Evolutionary conservation across 2,113 vertebrate species (phyloP).

Genomic region (Pseudopodoces humilis): DNA sequence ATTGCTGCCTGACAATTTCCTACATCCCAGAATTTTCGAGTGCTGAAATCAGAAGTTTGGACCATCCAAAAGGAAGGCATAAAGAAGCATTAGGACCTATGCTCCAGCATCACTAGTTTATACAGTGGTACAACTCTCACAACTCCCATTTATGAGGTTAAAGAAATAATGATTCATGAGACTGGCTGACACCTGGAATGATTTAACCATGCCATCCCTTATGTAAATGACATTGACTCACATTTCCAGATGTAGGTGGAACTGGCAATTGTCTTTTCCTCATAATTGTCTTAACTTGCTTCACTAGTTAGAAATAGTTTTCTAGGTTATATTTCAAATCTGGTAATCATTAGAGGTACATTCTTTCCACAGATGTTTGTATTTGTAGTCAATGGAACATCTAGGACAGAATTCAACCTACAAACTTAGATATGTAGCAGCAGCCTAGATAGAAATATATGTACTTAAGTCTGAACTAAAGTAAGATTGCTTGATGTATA

Average conservation of each 20-base stretch:
- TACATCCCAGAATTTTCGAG: not conserved
- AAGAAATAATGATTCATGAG: conserved; percentile 44
- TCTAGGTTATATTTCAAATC: conserved; percentile 45
- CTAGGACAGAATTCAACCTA: conserved; percentile 45
- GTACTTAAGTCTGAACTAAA: not conserved
- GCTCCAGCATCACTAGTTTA: not conserved
- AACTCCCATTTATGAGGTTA: not conserved
- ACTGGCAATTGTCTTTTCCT: conserved; percentile 37
- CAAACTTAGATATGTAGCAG: not conserved
- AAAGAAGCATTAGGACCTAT: not conserved
- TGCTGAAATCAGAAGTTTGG: not conserved
- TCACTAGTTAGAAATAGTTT: conserved; percentile 55
- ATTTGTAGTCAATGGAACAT: conserved; percentile 16
- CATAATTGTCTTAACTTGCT: conserved; percentile 46
- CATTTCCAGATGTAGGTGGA: conserved; percentile 40
- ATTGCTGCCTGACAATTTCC: not conserved
- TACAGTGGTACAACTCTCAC: not conserved
- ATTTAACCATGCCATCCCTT: conserved; percentile 31
- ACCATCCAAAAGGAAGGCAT: not conserved
- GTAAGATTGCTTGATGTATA: not conserved
- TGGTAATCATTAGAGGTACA: not conserved
- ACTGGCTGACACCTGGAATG: conserved; percentile 8
- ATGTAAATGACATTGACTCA: conserved; percentile 27
- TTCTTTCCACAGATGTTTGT: conserved; percentile 39
- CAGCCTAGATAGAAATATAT: not conserved